Evolutionary conservation across 2,888 invertebrate genomes (phyloP).

Genomic region (Scelioninae gen. 1): DNA sequence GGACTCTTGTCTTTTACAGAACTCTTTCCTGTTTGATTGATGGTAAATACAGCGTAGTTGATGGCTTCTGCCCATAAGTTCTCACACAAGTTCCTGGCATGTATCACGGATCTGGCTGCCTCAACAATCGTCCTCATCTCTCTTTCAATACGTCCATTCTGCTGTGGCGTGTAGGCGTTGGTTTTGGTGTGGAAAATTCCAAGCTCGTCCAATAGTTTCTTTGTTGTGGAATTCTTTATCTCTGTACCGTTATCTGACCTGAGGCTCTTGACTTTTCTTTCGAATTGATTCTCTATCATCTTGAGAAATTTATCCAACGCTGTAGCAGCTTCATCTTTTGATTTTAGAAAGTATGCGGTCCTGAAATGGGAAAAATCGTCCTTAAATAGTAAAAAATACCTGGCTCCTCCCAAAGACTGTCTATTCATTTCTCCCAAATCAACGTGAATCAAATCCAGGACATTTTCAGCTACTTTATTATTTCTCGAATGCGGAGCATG

Average conservation of each 20-base stretch:
- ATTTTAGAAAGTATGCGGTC: background rate
- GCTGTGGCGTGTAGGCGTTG: constrained; percentile 2
- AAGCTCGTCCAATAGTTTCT: background rate
- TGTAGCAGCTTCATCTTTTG: background rate
- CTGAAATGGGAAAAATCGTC: constrained; percentile 2
- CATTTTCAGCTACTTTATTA: background rate
- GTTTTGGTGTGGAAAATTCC: constrained; percentile 2
- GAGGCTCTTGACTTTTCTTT: background rate
- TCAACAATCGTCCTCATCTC: constrained; percentile 15
- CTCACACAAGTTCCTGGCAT: constrained; percentile 62
- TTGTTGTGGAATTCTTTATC: background rate
- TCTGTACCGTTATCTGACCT: background rate
- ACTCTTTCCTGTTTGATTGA: constrained; percentile 56
- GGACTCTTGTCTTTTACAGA: constrained; percentile 56
- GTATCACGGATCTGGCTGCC: constrained; percentile 34
- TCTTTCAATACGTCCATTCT: constrained; percentile 4
- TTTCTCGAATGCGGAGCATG: no score
- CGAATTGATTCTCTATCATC: background rate
- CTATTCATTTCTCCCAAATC: background rate
- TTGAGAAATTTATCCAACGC: background rate
- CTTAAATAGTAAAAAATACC: constrained; percentile 5
- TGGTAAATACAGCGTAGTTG: constrained; percentile 71
- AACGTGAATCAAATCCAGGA: background rate
- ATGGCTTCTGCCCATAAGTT: constrained; percentile 41
- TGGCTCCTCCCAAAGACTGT: background rate